Evolutionary conservation across 2,888 invertebrate genomes (phyloP).

Genomic region (Altica lythri): DNA sequence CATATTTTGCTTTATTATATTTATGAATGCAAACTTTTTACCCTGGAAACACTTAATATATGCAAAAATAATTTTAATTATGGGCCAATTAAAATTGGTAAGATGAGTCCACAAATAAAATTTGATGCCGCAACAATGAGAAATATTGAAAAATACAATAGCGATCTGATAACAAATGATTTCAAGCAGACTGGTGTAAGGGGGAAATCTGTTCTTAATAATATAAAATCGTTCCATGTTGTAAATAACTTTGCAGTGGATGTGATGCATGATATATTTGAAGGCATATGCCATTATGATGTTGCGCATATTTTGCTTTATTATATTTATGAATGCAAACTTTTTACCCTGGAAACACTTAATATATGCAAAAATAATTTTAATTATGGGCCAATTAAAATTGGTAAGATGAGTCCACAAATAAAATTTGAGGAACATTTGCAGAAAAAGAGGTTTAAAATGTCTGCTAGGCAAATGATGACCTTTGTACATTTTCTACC

Average conservation of each 20-base stretch:
- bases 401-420: constrained; percentile 33
- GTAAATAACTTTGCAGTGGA: constrained; percentile 31
- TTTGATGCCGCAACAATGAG: too few relatives aligned
- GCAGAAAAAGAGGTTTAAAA: constrained; percentile 23
- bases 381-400: constrained; percentile 38
- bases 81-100: too few relatives aligned
- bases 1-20: constrained; percentile 36
- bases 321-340: constrained; percentile 31
- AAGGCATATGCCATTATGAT: constrained; percentile 34
- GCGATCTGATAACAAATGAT: constrained; percentile 15
- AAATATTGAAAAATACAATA: constrained; percentile 32
- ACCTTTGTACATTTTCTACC: constrained; percentile 37
- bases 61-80: not conserved
- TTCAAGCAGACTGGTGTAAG: constrained; percentile 27
- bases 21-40: constrained; percentile 23
- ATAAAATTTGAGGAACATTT: constrained; percentile 33
- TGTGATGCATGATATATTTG: constrained; percentile 36
- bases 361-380: constrained; percentile 38
- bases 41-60: constrained; percentile 32
- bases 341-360: constrained; percentile 36
- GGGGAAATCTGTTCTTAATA: constrained; percentile 28
- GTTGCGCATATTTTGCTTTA: constrained; percentile 34
- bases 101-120: too few relatives aligned
- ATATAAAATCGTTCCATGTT: constrained; percentile 38
- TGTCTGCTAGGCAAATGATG: constrained; percentile 42